Base-by-base conservation (phyloP, 2,113 vertebrate species). In the Labeo rohita region DNA sequence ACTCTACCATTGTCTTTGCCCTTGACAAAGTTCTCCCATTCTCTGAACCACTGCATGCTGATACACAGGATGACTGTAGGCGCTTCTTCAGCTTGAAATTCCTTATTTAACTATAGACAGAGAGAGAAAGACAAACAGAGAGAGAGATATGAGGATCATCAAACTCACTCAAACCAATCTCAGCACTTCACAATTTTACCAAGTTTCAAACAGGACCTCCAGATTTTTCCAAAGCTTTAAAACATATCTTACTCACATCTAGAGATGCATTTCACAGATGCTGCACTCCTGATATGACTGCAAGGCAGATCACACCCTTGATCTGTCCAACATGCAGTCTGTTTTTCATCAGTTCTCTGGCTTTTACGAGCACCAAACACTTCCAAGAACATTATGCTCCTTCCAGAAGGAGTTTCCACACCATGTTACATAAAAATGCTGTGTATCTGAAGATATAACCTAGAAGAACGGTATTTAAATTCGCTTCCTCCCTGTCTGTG, bases 21-120 rank as follows among this genome's bases (percentile, higher is more conserved):
- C 93, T 99, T 99, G 90, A 99, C 98, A 15, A 99, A 99, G 85
- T 95, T 94, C 93, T 99, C 98, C 98, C 98, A 99, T 91, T 99
- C 98, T 0, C 98, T 96, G 94, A 99, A 99, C 98, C 98, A 99
- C 93, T 99, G 98, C 98, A 99, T 99, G 93, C 97, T 98, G 93
- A 99, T 98, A 68, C 98, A 99, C 89, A 97, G 95, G 91, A 99
- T 99, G 89, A 98, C 96, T 0, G 94, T 89, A 0, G 98, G 98
- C 2, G 97, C 96, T 92, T 99, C 98, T 91, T 99, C 98, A 0
- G 97, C 97, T 93, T 99, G 98, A 92, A 99, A 99, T 18, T 98
- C 98, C 92, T 99, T 99, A 95, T 99, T 99, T 88, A 99, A 94
- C 98, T 99, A 87, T 9, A 88, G 28, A 86, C 4, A 3, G n/a